These are phyloP conservation scores for Coranthus polyacanthus DNA, from an alignment of 2,797 vertebrate genomes.

Conservation along the genomic window DNA sequence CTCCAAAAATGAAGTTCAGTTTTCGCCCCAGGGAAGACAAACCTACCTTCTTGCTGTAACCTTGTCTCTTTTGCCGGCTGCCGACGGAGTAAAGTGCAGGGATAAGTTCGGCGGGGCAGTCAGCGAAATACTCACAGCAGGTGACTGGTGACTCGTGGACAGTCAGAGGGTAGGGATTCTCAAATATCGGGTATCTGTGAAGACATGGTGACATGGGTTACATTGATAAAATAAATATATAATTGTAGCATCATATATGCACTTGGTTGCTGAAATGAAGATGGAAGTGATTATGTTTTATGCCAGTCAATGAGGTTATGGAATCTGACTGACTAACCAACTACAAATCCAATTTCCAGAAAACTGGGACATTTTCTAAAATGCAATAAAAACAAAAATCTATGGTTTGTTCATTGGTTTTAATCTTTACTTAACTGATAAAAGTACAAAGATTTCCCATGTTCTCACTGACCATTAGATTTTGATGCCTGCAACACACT, in stretches of 20 bases:
- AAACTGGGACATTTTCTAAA: no score
- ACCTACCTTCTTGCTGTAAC: constrained; percentile 98
- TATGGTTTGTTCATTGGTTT: no score
- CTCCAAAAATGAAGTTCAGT: neutral
- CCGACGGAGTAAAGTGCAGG: constrained; percentile 98
- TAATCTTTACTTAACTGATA: no score
- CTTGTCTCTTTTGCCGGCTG: constrained; percentile 95
- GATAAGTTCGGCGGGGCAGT: constrained; percentile 96
- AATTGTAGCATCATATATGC: neutral
- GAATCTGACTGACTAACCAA: neutral
- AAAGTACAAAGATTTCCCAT: no score
- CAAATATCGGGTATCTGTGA: constrained; percentile 98
- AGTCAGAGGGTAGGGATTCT: constrained; percentile 95
- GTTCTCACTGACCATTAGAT: no score
- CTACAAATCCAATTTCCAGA: no score
- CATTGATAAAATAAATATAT: neutral
- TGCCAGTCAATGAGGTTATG: neutral
- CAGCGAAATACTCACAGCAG: constrained; percentile 97
- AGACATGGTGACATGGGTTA: constrained; percentile 3
- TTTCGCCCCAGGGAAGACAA: neutral
- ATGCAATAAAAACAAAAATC: no score
- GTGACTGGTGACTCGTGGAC: constrained; percentile 98
- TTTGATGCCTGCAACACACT: no score
- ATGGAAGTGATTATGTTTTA: neutral
- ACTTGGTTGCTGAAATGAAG: no score